A percentile compares a stretch with the other conserved stretches of the same genome.
Evolutionary conservation across 2,888 invertebrate species (phyloP).

Genomic region (Stenodera caucasica): DNA sequence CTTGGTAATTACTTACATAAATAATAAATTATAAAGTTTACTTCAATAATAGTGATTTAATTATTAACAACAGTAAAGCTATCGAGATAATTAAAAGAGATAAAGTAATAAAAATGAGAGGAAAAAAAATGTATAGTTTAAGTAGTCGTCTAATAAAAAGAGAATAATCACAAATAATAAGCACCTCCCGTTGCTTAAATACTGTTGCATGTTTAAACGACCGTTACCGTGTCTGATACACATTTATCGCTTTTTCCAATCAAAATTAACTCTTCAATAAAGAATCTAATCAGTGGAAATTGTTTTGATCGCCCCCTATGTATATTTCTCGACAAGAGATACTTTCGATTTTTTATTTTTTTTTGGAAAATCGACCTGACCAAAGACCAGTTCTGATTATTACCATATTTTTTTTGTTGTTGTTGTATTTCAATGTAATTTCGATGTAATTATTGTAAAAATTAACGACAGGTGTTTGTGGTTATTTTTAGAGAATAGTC

Average conservation of each 20-base stretch:
- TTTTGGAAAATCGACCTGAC: too few species aligned
- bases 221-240: background rate
- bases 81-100: background rate
- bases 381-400: too few species aligned
- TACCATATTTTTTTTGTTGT: too few species aligned
- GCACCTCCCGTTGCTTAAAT: conserved; percentile 3
- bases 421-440: too few species aligned
- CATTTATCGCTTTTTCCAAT: background rate
- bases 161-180: background rate
- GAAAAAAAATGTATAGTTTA: too few species aligned
- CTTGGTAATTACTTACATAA: background rate
- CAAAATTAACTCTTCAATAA: background rate
- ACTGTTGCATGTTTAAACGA: background rate
- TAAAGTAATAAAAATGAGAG: background rate
- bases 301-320: too few species aligned
- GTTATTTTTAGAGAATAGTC: too few species aligned
- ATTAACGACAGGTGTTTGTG: too few species aligned
- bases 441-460: too few species aligned
- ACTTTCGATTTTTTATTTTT: too few species aligned
- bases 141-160: background rate
- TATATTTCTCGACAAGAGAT: too few species aligned
- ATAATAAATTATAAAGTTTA: too few species aligned
- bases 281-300: background rate
- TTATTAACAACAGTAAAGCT: background rate
- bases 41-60: background rate